Evolutionary conservation across 1,140 invertebrate genomes (phyloP).

Genomic region (Drosophila triauraria): DNA sequence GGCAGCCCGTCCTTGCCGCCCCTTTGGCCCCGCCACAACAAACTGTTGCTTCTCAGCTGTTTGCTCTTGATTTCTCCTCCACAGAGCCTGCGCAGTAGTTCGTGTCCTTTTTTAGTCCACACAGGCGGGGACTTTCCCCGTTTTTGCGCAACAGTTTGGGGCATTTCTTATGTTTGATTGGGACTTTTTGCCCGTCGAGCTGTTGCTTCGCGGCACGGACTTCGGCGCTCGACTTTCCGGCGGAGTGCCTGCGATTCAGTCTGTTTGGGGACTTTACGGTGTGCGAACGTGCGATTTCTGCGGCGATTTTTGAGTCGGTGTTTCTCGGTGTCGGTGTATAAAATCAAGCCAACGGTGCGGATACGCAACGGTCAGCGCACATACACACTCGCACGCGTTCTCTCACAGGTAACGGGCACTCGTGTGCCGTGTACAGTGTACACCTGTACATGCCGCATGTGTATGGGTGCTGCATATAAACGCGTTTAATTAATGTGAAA

Average conservation of each 20-base stretch:
- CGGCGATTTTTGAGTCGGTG: constrained; percentile 5
- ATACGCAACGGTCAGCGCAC: constrained; percentile 52
- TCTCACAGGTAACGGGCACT: constrained; percentile 41
- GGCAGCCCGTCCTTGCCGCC: constrained; percentile 41
- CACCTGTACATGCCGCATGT: constrained; percentile 20
- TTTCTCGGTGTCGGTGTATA: constrained; percentile 15
- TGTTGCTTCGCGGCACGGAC: constrained; percentile 70
- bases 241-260: constrained; percentile 59
- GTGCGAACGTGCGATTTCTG: constrained; percentile 64
- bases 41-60: constrained; percentile 83
- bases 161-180: constrained; percentile 60
- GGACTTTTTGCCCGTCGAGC: constrained; percentile 62
- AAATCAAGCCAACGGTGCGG: constrained; percentile 32
- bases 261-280: constrained; percentile 78
- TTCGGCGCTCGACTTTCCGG: constrained; percentile 38
- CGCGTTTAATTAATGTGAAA: constrained; percentile 82
- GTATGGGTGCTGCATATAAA: constrained; percentile 62
- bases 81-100: constrained; percentile 38
- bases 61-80: constrained; percentile 35
- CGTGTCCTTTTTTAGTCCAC: constrained; percentile 53
- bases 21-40: constrained; percentile 46
- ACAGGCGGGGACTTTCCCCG: constrained; percentile 30
- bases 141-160: constrained; percentile 78
- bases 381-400: constrained; percentile 14
- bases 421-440: constrained; percentile 25